Percentiles rank a stretch among this genome's conserved stretches.
Evolutionary conservation across 2,113 vertebrate species (phyloP).

Genomic region (Melanostigma gelatinosum): DNA sequence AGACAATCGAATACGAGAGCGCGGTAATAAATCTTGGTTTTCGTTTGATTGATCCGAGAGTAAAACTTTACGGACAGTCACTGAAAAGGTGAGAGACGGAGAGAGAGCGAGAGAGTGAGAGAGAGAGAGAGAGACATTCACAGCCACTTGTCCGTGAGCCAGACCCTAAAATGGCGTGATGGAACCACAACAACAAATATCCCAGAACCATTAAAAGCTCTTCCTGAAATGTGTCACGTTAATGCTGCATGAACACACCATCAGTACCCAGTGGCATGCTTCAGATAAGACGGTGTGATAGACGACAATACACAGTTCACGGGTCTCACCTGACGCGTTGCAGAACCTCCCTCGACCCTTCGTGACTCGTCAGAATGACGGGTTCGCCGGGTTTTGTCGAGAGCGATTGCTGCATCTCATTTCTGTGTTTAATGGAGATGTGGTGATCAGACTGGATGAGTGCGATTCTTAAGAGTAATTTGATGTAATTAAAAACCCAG

Average conservation of each 20-base stretch:
- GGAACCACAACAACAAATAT: constrained; percentile 8
- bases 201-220: constrained; percentile 20
- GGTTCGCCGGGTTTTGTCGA: constrained; percentile 24
- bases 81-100: background rate
- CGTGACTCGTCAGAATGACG: constrained; percentile 42
- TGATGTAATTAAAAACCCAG: constrained; percentile 63
- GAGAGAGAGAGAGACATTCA: background rate
- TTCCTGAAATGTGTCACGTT: constrained; percentile 6
- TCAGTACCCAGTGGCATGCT: constrained; percentile 4
- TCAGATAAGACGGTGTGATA: constrained; percentile 22
- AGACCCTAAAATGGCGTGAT: background rate
- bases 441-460: constrained; percentile 48
- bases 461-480: constrained; percentile 55
- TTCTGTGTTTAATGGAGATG: constrained; percentile 55
- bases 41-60: background rate
- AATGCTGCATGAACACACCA: background rate
- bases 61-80: background rate
- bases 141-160: constrained; percentile 3
- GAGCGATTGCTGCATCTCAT: constrained; percentile 38
- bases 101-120: background rate
- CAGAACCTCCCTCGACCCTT: constrained; percentile 28
- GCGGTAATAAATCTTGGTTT: constrained; percentile 5
- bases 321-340: constrained; percentile 14
- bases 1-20: background rate
- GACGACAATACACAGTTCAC: constrained; percentile 8